Evolutionary conservation across 2,113 vertebrate genomes (phyloP).

Genomic region (Climacteris rufus): DNA sequence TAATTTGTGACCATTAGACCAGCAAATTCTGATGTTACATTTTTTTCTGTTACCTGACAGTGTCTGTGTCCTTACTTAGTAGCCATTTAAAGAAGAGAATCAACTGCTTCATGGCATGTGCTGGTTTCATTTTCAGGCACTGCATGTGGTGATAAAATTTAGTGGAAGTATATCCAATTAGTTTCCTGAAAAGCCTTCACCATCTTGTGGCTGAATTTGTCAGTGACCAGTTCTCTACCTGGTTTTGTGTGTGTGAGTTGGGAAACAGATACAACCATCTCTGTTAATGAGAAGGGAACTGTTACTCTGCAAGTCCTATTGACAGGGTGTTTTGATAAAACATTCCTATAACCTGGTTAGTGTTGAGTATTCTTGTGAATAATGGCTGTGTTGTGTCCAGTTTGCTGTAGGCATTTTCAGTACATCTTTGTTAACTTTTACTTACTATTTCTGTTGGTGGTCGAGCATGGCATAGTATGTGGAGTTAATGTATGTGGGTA

Average conservation of each 20-base stretch:
- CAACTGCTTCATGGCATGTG: neutral
- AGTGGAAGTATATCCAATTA: neutral
- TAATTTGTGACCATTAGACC: neutral
- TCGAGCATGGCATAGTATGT: neutral
- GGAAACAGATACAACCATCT: neutral
- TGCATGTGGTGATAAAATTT: neutral
- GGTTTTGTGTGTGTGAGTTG: neutral
- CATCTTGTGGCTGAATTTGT: neutral
- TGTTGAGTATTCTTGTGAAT: neutral
- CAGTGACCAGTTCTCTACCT: accelerated
- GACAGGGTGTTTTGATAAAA: neutral
- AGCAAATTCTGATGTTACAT: neutral
- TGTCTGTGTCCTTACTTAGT: neutral
- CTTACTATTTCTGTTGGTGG: neutral
- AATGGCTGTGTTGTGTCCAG: neutral
- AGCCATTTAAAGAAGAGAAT: neutral
- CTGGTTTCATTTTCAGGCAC: neutral
- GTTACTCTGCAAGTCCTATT: neutral
- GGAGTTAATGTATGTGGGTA: neutral
- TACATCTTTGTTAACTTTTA: neutral
- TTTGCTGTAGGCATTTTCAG: neutral
- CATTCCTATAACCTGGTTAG: neutral
- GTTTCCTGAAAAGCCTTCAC: neutral
- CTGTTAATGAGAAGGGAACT: neutral
- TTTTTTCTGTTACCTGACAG: neutral